Evolutionary conservation across 2,113 vertebrate genomes (phyloP).

Genomic region (Oriolus oriolus): DNA sequence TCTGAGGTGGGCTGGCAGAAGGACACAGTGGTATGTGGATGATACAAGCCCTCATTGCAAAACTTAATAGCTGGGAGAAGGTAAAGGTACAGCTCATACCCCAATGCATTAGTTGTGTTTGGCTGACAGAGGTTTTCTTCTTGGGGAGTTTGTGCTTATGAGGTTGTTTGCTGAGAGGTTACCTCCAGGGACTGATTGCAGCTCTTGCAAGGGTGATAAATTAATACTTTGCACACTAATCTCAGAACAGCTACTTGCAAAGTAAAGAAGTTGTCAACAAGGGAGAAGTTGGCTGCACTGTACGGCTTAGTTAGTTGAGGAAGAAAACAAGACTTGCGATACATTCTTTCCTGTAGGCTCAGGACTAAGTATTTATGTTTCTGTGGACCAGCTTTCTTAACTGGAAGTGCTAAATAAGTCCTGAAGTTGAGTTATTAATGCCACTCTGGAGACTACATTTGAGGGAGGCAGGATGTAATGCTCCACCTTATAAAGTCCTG

Average conservation of each 20-base stretch:
- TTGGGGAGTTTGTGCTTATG: neutral
- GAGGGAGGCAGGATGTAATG: neutral
- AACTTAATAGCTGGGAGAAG: neutral
- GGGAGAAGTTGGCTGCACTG: neutral
- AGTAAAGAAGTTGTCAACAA: neutral
- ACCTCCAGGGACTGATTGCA: neutral
- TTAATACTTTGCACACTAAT: neutral
- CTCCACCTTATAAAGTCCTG: neutral
- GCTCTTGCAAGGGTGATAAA: neutral
- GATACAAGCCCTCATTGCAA: neutral
- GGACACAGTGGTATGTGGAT: neutral
- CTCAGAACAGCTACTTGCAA: neutral
- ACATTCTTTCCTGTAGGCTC: neutral
- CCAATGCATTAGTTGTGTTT: accelerated
- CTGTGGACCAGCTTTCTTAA: neutral
- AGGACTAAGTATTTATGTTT: neutral
- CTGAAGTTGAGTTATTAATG: neutral
- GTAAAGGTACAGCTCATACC: neutral
- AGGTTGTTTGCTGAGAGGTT: neutral
- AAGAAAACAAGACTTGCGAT: neutral
- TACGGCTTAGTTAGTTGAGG: neutral
- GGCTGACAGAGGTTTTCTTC: neutral
- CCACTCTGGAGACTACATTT: neutral
- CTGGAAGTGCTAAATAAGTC: neutral
- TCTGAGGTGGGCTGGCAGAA: neutral